Conservation (phyloP, 2,113 vertebrate species). For the Tamias sibiricus region DNA sequence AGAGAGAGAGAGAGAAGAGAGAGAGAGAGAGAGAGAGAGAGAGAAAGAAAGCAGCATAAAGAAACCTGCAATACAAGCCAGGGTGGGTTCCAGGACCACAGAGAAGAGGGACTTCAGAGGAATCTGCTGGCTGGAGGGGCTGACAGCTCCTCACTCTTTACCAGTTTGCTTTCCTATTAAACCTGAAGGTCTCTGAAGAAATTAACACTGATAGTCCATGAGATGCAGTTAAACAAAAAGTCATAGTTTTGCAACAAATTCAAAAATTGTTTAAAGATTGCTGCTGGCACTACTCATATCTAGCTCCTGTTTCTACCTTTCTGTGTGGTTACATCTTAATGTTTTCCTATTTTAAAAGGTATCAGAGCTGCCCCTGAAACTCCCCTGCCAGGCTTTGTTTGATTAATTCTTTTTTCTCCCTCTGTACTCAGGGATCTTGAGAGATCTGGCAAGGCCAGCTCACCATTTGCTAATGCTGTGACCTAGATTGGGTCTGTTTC, state of each 20-base stretch:
- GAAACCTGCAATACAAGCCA: not conserved
- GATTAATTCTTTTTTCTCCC: slow-evolving; percentile 39
- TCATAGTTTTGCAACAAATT: slow-evolving; percentile 10
- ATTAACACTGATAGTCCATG: not conserved
- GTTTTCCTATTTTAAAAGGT: slow-evolving; percentile 9
- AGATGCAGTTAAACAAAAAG: not conserved
- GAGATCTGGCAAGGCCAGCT: not conserved
- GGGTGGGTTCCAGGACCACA: fast-evolving
- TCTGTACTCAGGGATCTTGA: slow-evolving; percentile 25
- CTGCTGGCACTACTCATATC: not conserved
- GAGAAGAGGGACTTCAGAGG: no score
- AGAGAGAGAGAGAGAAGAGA: not conserved
- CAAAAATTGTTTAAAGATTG: not conserved
- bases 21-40: not conserved
- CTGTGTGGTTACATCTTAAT: not conserved
- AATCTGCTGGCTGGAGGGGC: no score
- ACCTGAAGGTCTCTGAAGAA: not conserved
- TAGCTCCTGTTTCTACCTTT: not conserved
- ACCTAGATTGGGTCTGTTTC: slow-evolving; percentile 24
- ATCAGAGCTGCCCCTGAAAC: not conserved
- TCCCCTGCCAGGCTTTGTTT: not conserved
- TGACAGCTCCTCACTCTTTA: no score
- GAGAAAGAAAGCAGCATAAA: not conserved
- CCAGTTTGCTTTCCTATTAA: not conserved
- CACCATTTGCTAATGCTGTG: not conserved